Evolutionary conservation across 1,140 invertebrate genomes (phyloP).

Genomic region (Holotrichia oblita): DNA sequence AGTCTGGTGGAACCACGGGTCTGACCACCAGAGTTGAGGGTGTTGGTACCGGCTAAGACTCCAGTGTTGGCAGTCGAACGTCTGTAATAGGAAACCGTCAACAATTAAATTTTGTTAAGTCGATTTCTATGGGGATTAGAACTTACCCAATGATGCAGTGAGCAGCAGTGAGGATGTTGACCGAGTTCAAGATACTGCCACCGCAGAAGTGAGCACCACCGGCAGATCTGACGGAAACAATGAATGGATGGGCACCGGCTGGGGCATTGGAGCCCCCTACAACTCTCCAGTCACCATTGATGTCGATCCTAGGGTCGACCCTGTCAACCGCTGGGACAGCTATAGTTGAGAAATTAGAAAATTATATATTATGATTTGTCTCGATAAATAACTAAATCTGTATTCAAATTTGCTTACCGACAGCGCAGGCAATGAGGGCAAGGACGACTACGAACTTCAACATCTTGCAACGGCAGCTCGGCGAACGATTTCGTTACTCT

Average conservation of each 20-base stretch:
- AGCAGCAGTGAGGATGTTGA: conserved; percentile 46
- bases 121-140: neutral
- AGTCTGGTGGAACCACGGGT: neutral
- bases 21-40: conserved; percentile 30
- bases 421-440: neutral
- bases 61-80: neutral
- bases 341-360: neutral
- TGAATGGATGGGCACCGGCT: conserved; percentile 59
- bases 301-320: conserved; percentile 23
- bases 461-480: neutral
- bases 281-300: conserved; percentile 47
- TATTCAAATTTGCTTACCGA: neutral
- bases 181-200: conserved; percentile 30
- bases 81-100: neutral
- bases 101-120: neutral
- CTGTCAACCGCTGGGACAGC: conserved; percentile 14
- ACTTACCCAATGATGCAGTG: conserved; percentile 48
- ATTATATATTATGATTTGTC: neutral
- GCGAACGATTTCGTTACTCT: neutral
- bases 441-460: neutral
- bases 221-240: conserved; percentile 58
- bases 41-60: conserved; percentile 27
- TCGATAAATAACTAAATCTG: too few relatives aligned
- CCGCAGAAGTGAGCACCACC: conserved; percentile 43
- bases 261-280: conserved; percentile 61